These are phyloP conservation scores for Mola mola DNA, from an alignment of 2,113 vertebrate genomes.

Conservation along the genomic window DNA sequence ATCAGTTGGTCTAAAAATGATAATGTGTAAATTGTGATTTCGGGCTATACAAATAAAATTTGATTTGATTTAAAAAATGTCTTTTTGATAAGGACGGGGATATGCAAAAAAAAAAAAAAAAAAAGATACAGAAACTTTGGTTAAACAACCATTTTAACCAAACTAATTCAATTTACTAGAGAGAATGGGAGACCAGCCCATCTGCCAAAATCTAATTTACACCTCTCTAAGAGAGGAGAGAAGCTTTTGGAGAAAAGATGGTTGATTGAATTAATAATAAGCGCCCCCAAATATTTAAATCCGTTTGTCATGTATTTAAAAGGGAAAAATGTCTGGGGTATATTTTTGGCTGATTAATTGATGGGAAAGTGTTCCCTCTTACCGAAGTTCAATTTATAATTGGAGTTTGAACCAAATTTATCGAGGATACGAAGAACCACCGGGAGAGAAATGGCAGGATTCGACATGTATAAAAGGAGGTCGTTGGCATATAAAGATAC, in stretches of 20 bases:
- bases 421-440: not conserved
- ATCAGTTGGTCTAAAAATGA: not conserved
- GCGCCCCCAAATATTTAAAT: not conserved
- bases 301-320: not conserved
- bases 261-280: not conserved
- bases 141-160: not conserved
- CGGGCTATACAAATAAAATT: too few relatives aligned
- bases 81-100: not conserved
- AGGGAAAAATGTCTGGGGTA: not conserved
- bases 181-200: not conserved
- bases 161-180: not conserved
- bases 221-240: not conserved
- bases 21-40: too few relatives aligned
- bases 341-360: not conserved
- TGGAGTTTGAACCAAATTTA: not conserved
- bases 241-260: not conserved
- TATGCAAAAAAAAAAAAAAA: not conserved
- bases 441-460: not conserved
- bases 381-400: not conserved
- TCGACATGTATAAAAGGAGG: not conserved
- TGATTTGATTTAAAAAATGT: not conserved
- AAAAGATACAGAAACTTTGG: not conserved
- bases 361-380: not conserved
- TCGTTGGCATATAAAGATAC: not conserved
- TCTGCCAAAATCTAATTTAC: not conserved